phyloP scores from a whole-genome alignment of 2,113 vertebrate genomes.

The Sisor rabdophorus region DNA sequence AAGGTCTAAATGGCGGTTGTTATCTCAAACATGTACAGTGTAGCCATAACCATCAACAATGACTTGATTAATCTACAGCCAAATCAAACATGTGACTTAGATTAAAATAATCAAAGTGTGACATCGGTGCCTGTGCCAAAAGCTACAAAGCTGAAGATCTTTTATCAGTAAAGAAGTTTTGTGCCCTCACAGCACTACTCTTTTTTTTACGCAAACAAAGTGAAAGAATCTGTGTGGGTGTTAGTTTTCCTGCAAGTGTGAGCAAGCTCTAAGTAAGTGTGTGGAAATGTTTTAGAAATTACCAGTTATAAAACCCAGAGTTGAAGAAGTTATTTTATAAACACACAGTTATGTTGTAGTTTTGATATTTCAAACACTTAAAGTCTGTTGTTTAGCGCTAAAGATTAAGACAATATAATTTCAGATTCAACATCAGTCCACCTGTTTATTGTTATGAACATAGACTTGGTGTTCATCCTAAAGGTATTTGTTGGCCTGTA shows the following conservation, averaged over 20 bases:
- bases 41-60: neutral
- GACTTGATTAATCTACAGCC: neutral
- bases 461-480: neutral
- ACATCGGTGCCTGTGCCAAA: neutral
- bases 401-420: neutral
- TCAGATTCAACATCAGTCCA: neutral
- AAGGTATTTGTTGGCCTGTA: neutral
- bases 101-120: conserved; percentile 4
- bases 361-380: neutral
- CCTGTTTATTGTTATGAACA: neutral
- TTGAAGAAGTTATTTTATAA: neutral
- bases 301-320: neutral
- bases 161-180: neutral
- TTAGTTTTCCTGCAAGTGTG: neutral
- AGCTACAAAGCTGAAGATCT: neutral
- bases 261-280: neutral
- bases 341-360: neutral
- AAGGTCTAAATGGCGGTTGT: neutral
- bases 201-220: neutral
- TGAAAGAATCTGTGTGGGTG: neutral
- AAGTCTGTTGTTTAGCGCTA: neutral
- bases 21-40: neutral
- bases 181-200: neutral
- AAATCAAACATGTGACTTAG: neutral
- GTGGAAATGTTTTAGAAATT: neutral